These are phyloP conservation scores for Deilephila elpenor DNA, from an alignment of 2,888 invertebrate genomes.

Conservation along the genomic window DNA sequence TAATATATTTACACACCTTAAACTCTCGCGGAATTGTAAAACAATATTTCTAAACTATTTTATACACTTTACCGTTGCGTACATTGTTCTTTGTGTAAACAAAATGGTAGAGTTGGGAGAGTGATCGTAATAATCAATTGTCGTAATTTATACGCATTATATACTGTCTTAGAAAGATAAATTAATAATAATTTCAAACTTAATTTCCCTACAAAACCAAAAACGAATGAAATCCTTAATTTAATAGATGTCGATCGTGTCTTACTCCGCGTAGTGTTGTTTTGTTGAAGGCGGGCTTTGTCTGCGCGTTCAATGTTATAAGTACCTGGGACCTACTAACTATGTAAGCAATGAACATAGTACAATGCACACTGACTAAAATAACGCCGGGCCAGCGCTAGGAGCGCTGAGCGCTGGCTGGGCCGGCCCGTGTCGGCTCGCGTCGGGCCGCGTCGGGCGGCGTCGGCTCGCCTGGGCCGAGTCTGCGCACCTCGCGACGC, in stretches of 20 bases:
- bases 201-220: background rate
- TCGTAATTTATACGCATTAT: no score
- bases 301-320: conserved; percentile 40
- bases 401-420: conserved; percentile 24
- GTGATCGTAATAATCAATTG: no score
- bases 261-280: background rate
- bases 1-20: no score
- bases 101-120: no score
- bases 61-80: no score
- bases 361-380: conserved; percentile 44
- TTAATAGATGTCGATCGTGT: conserved; percentile 2
- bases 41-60: no score
- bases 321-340: conserved; percentile 25
- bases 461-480: conserved; percentile 65
- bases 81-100: no score
- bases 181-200: background rate
- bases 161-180: background rate
- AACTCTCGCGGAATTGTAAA: no score
- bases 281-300: conserved; percentile 33
- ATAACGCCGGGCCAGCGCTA: conserved; percentile 45
- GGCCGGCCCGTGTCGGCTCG: conserved; percentile 43
- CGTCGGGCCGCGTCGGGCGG: conserved; percentile 47
- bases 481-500: conserved; percentile 59
- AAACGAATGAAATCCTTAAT: conserved; percentile 5
- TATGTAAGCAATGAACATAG: conserved; percentile 34